Conservation (phyloP, 1,140 invertebrate species). For the Contarinia nasturtii region DNA sequence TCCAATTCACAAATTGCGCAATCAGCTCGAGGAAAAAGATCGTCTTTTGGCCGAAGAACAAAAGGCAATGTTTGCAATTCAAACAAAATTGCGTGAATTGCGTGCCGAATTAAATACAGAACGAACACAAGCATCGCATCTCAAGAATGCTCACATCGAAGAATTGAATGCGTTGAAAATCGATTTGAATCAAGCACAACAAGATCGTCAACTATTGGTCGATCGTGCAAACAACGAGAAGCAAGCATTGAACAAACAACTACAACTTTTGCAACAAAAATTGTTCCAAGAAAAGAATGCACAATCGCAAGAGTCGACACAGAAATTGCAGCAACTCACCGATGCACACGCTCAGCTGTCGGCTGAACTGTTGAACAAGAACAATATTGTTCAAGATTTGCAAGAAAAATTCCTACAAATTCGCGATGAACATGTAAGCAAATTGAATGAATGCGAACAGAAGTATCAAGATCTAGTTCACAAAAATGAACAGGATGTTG, state of each 20-base stretch:
- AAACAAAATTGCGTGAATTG: constrained; percentile 58
- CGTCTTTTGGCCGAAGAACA: constrained; percentile 50
- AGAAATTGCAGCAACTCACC: constrained; percentile 11
- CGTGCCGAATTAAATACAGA: constrained; percentile 49
- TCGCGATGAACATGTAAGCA: not conserved
- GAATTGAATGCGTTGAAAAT: constrained; percentile 17
- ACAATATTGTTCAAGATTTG: constrained; percentile 17
- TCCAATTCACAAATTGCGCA: constrained; percentile 64
- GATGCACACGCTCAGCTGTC: not conserved
- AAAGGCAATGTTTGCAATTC: constrained; percentile 43
- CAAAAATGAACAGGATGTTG: constrained; percentile 6
- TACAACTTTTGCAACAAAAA: constrained; percentile 19
- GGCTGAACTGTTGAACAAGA: constrained; percentile 10
- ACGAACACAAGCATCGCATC: constrained; percentile 30
- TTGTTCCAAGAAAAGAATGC: constrained; percentile 16
- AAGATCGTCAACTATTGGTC: constrained; percentile 12
- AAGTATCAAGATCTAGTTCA: not conserved
- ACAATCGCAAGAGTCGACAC: constrained; percentile 15
- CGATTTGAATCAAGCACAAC: constrained; percentile 13
- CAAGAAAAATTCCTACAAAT: constrained; percentile 6
- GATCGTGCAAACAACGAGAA: constrained; percentile 13
- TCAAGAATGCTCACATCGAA: constrained; percentile 25
- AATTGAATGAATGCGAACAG: not conserved
- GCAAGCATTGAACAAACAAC: constrained; percentile 10
- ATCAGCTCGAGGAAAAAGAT: constrained; percentile 67